Percentiles rank a stretch among this genome's conserved stretches.
Conservation (phyloP, 92 coral and sea anemone genomes). For the Parazoanthus atlanticus region DNA sequence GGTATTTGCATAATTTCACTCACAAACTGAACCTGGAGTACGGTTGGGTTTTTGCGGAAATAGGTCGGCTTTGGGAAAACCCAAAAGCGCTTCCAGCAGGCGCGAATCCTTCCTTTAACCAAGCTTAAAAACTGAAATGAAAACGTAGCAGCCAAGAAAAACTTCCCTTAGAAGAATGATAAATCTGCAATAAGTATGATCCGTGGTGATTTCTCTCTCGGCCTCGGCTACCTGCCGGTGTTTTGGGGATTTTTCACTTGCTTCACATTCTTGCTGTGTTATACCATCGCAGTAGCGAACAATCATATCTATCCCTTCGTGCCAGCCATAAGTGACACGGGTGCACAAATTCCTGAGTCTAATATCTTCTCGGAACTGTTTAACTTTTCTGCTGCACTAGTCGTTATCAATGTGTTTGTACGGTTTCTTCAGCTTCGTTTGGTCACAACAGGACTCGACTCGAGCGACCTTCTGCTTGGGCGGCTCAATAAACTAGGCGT, state of each 20-base stretch:
- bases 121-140: not conserved
- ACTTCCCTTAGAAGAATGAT: not conserved
- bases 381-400: constrained; percentile 81
- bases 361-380: constrained; percentile 91
- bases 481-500: constrained; percentile 83
- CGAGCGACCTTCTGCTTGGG: constrained; percentile 67
- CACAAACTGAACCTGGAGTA: constrained; percentile 10
- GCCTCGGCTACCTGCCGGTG: constrained; percentile 92
- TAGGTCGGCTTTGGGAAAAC: not conserved
- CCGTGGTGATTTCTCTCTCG: constrained; percentile 75
- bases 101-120: not conserved
- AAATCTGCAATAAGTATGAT: constrained; percentile 44
- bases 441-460: constrained; percentile 67
- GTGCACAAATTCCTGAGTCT: constrained; percentile 92
- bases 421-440: constrained; percentile 86
- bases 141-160: not conserved
- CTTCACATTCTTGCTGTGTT: constrained; percentile 83
- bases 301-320: constrained; percentile 93
- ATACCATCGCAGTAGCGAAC: constrained; percentile 82
- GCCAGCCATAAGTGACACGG: constrained; percentile 99
- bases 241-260: constrained; percentile 91
- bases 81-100: not conserved
- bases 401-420: constrained; percentile 77
- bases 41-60: constrained; percentile 18
- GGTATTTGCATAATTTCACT: constrained; percentile 35